Conservation (phyloP, 2,797 vertebrate genomes). For the Melanotaenia maccullochi region DNA sequence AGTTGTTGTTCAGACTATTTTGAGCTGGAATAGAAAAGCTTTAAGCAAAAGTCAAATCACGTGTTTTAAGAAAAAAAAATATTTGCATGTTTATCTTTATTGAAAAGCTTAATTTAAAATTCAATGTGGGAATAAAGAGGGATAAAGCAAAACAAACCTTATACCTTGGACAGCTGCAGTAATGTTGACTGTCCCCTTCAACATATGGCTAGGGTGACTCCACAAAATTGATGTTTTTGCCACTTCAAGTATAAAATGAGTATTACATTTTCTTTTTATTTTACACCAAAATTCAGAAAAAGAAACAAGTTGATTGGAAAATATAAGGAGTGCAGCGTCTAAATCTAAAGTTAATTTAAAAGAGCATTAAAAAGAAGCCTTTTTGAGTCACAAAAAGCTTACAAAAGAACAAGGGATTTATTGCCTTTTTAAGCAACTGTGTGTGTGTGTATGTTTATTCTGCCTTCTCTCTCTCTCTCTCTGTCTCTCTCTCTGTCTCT, state of each 20-base stretch:
- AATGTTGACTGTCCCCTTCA: neutral
- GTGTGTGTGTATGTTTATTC: conserved; percentile 47
- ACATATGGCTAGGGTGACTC: neutral
- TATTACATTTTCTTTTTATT: neutral
- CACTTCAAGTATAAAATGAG: neutral
- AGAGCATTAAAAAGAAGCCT: neutral
- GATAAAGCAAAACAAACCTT: neutral
- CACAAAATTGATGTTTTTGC: neutral
- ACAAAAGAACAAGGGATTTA: conserved; percentile 9
- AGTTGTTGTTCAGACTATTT: conserved; percentile 10
- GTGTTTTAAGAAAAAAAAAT: neutral
- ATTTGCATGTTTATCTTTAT: neutral
- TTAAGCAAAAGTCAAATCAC: neutral
- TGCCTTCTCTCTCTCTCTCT: conserved; percentile 22
- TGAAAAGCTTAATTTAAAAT: neutral
- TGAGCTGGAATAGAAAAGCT: neutral
- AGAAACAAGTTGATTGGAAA: neutral
- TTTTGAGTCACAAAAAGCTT: neutral
- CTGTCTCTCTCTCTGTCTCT: conserved; percentile 31
- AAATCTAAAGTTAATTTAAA: neutral
- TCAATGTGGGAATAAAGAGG: neutral
- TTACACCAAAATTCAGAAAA: neutral
- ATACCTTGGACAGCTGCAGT: neutral
- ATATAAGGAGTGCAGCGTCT: neutral
- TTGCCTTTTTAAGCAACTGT: conserved; percentile 68